These are phyloP conservation scores for Nemopilema nomurai DNA, from an alignment of 30 jellyfish, hydroid and myxozoan genomes.

Conservation along the genomic window DNA sequence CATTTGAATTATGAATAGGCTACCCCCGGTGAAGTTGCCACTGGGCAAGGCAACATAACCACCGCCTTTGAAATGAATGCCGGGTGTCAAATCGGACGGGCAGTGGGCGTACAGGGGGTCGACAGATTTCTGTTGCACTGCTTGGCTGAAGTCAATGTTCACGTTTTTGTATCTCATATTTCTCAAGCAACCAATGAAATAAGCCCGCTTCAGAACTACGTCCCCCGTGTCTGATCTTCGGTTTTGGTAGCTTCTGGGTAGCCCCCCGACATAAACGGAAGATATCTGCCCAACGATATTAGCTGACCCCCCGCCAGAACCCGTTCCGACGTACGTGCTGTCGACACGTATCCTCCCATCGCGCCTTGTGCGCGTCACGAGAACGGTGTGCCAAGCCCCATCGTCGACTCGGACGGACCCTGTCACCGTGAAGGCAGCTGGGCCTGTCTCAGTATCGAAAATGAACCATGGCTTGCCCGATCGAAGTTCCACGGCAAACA, in stretches of 20 bases:
- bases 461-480: conserved; percentile 96
- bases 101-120: conserved; percentile 71
- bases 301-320: conserved; percentile 79
- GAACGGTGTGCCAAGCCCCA: conserved; percentile 87
- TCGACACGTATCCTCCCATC: conserved; percentile 77
- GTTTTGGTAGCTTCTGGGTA: conserved; percentile 60
- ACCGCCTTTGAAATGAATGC: conserved; percentile 88
- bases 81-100: conserved; percentile 61
- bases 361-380: conserved; percentile 64
- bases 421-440: conserved; percentile 78
- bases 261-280: conserved; percentile 79
- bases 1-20: conserved; percentile 54
- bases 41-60: conserved; percentile 68
- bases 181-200: conserved; percentile 84
- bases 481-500: conserved; percentile 79
- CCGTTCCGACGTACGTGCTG: conserved; percentile 61
- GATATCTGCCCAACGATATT: conserved; percentile 90
- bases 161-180: conserved; percentile 66
- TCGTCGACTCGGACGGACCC: conserved; percentile 67
- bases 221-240: conserved; percentile 72
- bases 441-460: conserved; percentile 96
- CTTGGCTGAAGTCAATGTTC: conserved; percentile 51
- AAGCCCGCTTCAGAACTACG: conserved; percentile 53
- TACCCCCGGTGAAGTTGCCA: conserved; percentile 62
- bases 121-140: conserved; percentile 31